Percentiles rank a stretch among this genome's conserved stretches.
phyloP scores from a whole-genome alignment of 2,113 vertebrate genomes.

The Prionailurus bengalensis region DNA sequence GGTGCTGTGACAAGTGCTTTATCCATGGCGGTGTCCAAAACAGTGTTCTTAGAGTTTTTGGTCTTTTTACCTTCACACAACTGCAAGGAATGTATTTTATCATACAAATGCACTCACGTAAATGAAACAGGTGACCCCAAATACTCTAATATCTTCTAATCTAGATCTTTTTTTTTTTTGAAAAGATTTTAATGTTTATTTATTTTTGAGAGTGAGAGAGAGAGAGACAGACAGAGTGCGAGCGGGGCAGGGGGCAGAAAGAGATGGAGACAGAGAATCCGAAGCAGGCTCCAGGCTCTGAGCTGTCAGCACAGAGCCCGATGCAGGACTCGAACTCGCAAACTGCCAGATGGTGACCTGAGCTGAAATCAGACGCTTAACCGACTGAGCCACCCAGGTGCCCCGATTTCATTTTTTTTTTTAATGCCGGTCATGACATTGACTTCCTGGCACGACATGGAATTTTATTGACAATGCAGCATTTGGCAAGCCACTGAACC shows the following conservation, averaged over 20 bases:
- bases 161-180: background rate
- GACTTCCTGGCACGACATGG: background rate
- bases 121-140: background rate
- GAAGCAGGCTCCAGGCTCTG: too few species aligned
- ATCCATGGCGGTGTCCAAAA: background rate
- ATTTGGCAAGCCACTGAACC: background rate
- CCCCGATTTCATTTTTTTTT: background rate
- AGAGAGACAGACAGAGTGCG: too few species aligned
- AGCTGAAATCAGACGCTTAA: too few species aligned
- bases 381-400: too few species aligned
- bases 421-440: background rate
- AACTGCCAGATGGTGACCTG: too few species aligned
- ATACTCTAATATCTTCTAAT: background rate
- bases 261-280: too few species aligned
- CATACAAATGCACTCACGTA: background rate
- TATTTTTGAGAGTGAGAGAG: too few species aligned
- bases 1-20: background rate
- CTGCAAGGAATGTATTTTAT: background rate
- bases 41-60: background rate
- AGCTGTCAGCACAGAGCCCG: too few species aligned
- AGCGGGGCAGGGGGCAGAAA: too few species aligned
- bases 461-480: background rate
- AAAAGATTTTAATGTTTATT: too few species aligned
- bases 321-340: too few species aligned
- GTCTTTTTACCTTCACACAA: background rate